Conservation (phyloP, 2,888 invertebrate species). For the Himalopsyche japonica region DNA sequence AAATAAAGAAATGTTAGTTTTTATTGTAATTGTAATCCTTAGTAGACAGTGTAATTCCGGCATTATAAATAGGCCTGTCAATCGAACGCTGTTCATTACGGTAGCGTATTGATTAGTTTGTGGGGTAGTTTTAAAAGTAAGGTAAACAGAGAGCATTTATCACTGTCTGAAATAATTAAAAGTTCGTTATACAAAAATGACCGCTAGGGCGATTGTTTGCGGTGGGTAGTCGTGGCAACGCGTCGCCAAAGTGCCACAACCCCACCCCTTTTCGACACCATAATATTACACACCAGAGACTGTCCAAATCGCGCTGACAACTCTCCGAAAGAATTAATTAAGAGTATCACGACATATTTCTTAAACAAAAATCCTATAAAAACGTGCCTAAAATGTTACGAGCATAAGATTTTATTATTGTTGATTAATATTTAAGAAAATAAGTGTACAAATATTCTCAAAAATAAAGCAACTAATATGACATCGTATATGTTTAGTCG, state of each 20-base stretch:
- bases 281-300: background rate
- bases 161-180: background rate
- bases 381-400: no score
- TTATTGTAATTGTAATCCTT: no score
- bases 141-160: background rate
- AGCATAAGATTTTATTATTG: no score
- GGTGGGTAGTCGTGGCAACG: conserved; percentile 18
- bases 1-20: no score
- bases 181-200: conserved; percentile 3
- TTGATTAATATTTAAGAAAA: no score
- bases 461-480: no score
- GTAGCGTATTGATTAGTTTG: background rate
- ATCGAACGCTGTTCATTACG: background rate
- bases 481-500: no score
- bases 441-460: no score
- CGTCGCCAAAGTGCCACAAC: background rate
- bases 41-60: no score
- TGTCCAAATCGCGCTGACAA: background rate
- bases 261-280: background rate
- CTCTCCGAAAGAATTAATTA: background rate
- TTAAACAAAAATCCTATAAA: no score
- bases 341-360: no score
- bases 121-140: background rate
- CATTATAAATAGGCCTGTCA: background rate
- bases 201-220: conserved; percentile 23